Conservation (phyloP, 2,888 invertebrate genomes). For the Bhutanitis thaidina region DNA sequence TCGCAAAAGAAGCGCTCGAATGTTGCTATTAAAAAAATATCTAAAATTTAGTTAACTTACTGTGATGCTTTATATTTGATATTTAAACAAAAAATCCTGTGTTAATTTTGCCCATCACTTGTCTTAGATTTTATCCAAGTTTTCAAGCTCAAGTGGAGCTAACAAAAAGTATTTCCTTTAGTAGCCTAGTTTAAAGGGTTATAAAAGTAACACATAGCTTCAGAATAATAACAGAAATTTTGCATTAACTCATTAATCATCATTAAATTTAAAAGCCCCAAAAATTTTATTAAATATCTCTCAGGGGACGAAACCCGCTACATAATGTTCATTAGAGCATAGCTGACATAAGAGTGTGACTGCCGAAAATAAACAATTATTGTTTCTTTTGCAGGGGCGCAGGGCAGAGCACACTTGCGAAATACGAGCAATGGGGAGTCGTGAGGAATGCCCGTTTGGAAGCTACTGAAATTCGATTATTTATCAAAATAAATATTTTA, state of each 20-base stretch:
- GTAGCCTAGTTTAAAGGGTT: too few relatives aligned
- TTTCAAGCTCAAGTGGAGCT: too few relatives aligned
- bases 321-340: constrained; percentile 42
- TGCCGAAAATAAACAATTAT: constrained; percentile 78
- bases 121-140: too few relatives aligned
- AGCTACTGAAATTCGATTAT: constrained; percentile 29
- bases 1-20: too few relatives aligned
- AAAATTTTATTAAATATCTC: constrained; percentile 17
- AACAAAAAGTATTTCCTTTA: too few relatives aligned
- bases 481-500: not conserved
- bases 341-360: constrained; percentile 49
- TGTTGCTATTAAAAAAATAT: too few relatives aligned
- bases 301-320: constrained; percentile 14
- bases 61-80: too few relatives aligned
- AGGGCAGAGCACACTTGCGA: constrained; percentile 46
- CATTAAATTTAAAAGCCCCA: constrained; percentile 14
- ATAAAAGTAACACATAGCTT: too few relatives aligned
- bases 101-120: too few relatives aligned
- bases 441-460: constrained; percentile 28
- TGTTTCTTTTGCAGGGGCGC: constrained; percentile 61
- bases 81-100: too few relatives aligned
- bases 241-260: constrained; percentile 1
- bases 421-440: constrained; percentile 50
- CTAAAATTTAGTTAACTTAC: too few relatives aligned
- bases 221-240: not conserved